phyloP scores from a whole-genome alignment of 2,113 vertebrate species.

The Noctilio leporinus region DNA sequence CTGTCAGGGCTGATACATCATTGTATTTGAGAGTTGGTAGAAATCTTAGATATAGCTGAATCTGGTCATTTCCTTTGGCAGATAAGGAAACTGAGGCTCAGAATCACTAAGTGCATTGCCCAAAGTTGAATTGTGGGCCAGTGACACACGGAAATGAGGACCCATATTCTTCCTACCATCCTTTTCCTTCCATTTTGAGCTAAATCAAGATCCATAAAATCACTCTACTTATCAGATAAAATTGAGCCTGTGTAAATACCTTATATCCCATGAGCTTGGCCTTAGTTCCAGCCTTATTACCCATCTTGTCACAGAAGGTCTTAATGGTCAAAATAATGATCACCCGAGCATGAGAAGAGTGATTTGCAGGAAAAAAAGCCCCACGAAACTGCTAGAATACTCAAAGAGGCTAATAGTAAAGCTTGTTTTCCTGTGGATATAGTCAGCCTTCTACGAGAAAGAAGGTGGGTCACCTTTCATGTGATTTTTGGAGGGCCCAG shows the following conservation, averaged over 20 bases:
- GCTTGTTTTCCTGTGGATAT: background rate
- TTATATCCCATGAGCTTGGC: background rate
- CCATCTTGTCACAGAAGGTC: background rate
- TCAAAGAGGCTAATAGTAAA: background rate
- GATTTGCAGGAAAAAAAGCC: background rate
- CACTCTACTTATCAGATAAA: background rate
- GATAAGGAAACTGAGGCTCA: background rate
- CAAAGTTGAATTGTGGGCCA: background rate
- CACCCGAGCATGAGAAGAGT: background rate
- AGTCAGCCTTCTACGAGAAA: background rate
- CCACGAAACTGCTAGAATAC: background rate
- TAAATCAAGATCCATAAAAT: background rate
- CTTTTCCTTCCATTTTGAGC: background rate
- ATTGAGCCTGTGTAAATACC: background rate
- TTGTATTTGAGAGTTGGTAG: background rate
- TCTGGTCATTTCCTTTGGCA: background rate
- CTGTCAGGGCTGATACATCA: background rate
- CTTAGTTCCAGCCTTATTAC: background rate
- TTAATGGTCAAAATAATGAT: background rate
- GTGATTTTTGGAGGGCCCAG: background rate
- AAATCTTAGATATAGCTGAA: background rate
- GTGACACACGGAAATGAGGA: background rate
- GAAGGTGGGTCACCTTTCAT: too few relatives aligned
- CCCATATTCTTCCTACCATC: fast-evolving
- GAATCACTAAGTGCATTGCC: background rate